Base-by-base conservation (phyloP, 2,888 invertebrate species). In the Eulithis testata region DNA sequence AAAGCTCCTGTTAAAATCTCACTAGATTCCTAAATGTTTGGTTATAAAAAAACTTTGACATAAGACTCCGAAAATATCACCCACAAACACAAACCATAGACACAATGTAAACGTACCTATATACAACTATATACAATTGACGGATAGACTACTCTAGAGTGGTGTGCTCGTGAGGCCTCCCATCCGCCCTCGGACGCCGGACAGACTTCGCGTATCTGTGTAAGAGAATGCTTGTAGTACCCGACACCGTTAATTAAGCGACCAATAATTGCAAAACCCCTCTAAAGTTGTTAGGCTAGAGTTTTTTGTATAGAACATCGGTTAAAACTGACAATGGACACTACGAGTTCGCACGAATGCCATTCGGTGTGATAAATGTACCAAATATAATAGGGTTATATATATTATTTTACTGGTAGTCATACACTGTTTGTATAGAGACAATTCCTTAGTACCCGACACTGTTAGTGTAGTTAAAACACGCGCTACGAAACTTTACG, bases 51-150 rank as follows among this genome's bases (percentile, higher is more conserved):
- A 8, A 7, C 0, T 40, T 40, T 40, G 8, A 40, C 9, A 9
- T 9, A 40, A 11, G 9, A 40, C 40, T 40, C 9, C 70, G 49
- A 68, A 60, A 69, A 68, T 66, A 71, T 59, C 69, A 66, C 69
- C 64, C 62, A 40, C 53, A 53, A 62, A 31, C 37, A 60, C n/a
- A 60, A 51, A 11, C 37, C 59, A 57, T 50, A 54, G 66, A 81
- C 89, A 89, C 89, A 87, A 88, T 88, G 87, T 84, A 82, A 85
- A 92, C 92, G 85, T 92, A 92, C 92, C 92, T 91, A 92, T 87
- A 85, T 87, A 85, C 84, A 87, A 84, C 79, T 90, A 90, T 91
- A 83, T 90, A 91, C 89, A 90, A 79, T 5, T 80, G 74, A 74
- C 77, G 84, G 80, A 78, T 77, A 82, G 60, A 78, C 80, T 90